Evolutionary conservation across 2,888 invertebrate species (phyloP).

Genomic region (Torymus aiolomorphi): DNA sequence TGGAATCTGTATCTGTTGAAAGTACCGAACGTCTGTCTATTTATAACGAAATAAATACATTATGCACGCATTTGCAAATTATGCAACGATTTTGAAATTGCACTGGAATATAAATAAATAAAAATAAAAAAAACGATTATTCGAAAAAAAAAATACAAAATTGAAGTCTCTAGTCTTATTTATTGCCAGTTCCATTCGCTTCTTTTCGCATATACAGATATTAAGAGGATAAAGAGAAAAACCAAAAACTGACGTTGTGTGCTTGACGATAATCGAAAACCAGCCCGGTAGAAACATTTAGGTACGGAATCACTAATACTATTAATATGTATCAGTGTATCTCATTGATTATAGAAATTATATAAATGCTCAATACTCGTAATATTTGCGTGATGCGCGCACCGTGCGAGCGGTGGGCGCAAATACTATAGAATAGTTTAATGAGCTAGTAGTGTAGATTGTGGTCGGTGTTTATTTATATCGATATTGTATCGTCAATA

Average conservation of each 20-base stretch:
- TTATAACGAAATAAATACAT: constrained; percentile 14
- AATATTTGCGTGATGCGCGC: constrained; percentile 68
- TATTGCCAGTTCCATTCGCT: constrained; percentile 54
- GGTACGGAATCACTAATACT: constrained; percentile 75
- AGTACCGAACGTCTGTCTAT: constrained; percentile 40
- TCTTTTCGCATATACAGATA: constrained; percentile 45
- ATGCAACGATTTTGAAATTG: constrained; percentile 29
- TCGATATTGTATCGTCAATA: constrained; percentile 74
- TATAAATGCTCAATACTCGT: constrained; percentile 72
- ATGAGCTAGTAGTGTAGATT: constrained; percentile 74
- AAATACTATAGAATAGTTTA: constrained; percentile 71
- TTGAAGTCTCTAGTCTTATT: constrained; percentile 52
- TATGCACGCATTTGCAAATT: constrained; percentile 22
- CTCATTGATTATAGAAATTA: constrained; percentile 69
- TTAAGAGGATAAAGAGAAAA: constrained; percentile 60
- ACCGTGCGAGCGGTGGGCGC: constrained; percentile 70
- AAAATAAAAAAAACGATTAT: constrained; percentile 44
- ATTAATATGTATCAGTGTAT: constrained; percentile 74
- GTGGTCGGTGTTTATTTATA: constrained; percentile 73
- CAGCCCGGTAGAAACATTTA: constrained; percentile 74
- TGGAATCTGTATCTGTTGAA: constrained; percentile 35
- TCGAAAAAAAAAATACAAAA: constrained; percentile 50
- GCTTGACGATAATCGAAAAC: constrained; percentile 74
- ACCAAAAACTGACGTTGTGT: constrained; percentile 65
- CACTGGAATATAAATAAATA: constrained; percentile 49